Conservation (phyloP, 1,140 invertebrate species). For the Piezodorus guildinii region DNA sequence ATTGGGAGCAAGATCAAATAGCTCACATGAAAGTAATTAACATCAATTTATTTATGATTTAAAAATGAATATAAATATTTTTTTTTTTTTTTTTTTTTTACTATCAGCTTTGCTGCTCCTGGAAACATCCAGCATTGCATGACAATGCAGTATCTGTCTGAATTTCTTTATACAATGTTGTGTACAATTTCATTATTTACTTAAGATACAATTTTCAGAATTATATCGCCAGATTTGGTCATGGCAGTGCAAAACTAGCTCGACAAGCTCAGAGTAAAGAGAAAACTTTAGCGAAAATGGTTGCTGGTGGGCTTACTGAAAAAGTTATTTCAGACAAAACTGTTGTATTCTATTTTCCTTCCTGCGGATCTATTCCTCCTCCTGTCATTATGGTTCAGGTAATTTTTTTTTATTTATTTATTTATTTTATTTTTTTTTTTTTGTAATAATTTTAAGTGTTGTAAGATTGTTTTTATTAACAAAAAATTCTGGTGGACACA, state of each 20-base stretch:
- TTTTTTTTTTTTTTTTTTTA: too few relatives aligned
- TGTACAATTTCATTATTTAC: too few relatives aligned
- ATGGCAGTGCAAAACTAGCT: slow-evolving; percentile 95
- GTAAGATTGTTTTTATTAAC: too few relatives aligned
- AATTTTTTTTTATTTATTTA: slow-evolving; percentile 7
- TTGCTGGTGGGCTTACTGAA: slow-evolving; percentile 91
- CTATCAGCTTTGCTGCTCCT: too few relatives aligned
- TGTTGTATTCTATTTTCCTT: slow-evolving; percentile 91
- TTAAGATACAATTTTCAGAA: slow-evolving; percentile 47
- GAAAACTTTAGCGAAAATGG: slow-evolving; percentile 98
- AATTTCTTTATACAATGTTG: too few relatives aligned
- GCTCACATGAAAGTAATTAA: slow-evolving; percentile 85
- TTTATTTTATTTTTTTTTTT: background rate
- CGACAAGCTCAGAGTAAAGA: slow-evolving; percentile 98
- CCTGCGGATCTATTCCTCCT: slow-evolving; percentile 91
- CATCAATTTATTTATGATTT: slow-evolving; percentile 1
- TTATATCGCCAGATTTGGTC: slow-evolving; percentile 98
- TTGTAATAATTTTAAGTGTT: too few relatives aligned
- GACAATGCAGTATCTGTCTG: too few relatives aligned
- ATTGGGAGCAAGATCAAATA: slow-evolving; percentile 99
- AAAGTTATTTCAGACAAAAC: slow-evolving; percentile 83
- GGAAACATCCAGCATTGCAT: too few relatives aligned
- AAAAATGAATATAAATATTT: background rate
- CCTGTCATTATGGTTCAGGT: slow-evolving; percentile 96
- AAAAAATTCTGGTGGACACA: too few relatives aligned